A percentile compares a stretch with the other conserved stretches of the same genome.
These are phyloP conservation scores for Chrysochloris asiatica DNA, from an alignment of 2,113 vertebrate species.

Conservation along the genomic window DNA sequence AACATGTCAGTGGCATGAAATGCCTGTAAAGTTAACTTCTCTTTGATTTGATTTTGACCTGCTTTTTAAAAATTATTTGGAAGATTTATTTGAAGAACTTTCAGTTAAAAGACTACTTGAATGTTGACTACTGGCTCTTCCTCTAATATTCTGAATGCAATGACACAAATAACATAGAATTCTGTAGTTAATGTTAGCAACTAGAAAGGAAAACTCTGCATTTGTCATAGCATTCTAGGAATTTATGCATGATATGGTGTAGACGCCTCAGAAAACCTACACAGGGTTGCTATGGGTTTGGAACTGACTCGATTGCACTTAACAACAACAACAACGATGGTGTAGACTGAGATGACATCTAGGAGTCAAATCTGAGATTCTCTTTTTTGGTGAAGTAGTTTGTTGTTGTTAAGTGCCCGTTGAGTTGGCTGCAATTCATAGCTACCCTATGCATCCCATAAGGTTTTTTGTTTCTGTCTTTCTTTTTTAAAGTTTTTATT, in stretches of 20 bases:
- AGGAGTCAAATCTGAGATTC: background rate
- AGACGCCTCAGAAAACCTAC: no score
- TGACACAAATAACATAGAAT: background rate
- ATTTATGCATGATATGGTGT: background rate
- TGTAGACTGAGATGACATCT: background rate
- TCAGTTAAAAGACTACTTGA: no score
- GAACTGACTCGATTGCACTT: no score
- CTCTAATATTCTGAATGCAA: no score
- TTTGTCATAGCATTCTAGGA: background rate
- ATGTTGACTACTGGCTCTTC: no score
- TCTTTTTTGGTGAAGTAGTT: background rate
- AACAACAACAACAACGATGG: no score
- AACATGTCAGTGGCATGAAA: background rate
- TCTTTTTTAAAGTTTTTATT: no score
- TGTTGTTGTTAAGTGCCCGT: no score
- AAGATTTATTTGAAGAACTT: background rate
- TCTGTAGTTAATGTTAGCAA: background rate
- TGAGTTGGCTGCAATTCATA: no score
- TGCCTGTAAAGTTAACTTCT: background rate
- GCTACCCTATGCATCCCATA: no score
- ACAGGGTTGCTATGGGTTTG: no score
- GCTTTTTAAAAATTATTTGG: slow-evolving; percentile 11
- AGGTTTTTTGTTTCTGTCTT: no score
- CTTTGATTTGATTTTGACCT: background rate
- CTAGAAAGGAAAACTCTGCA: background rate